A percentile compares a stretch with the other conserved stretches of the same genome.
Evolutionary conservation across 2,113 vertebrate species (phyloP).

Genomic region (Lepidothrix coronata): DNA sequence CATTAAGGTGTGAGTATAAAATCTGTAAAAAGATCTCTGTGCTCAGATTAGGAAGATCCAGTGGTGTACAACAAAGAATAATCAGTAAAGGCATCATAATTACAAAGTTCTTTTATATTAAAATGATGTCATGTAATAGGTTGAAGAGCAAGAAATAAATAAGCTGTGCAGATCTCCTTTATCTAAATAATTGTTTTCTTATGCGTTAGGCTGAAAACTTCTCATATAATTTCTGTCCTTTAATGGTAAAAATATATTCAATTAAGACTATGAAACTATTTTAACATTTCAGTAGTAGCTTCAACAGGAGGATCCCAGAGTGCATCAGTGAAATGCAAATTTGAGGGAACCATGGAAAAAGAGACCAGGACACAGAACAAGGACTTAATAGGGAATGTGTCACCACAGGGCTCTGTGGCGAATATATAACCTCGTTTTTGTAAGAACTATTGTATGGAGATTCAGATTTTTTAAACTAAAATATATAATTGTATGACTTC

Average conservation of each 20-base stretch:
- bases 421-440: neutral
- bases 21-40: conserved; percentile 16
- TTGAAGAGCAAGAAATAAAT: conserved; percentile 59
- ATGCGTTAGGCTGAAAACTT: neutral
- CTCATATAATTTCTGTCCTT: neutral
- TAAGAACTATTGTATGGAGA: neutral
- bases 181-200: conserved; percentile 57
- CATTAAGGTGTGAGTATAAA: neutral
- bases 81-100: conserved; percentile 55
- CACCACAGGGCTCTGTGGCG: neutral
- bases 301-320: neutral
- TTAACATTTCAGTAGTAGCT: neutral
- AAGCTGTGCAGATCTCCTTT: conserved; percentile 19
- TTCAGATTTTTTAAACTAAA: neutral
- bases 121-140: conserved; percentile 64
- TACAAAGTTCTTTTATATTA: conserved; percentile 53
- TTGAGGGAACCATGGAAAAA: neutral
- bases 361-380: neutral
- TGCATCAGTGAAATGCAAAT: neutral
- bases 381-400: neutral
- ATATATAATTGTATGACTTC: neutral
- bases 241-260: neutral
- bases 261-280: neutral
- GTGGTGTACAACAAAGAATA: conserved; percentile 49
- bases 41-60: conserved; percentile 17